phyloP scores from a whole-genome alignment of 37 sponge, comb jelly and placozoan species.

The Ephydatia muelleri region DNA sequence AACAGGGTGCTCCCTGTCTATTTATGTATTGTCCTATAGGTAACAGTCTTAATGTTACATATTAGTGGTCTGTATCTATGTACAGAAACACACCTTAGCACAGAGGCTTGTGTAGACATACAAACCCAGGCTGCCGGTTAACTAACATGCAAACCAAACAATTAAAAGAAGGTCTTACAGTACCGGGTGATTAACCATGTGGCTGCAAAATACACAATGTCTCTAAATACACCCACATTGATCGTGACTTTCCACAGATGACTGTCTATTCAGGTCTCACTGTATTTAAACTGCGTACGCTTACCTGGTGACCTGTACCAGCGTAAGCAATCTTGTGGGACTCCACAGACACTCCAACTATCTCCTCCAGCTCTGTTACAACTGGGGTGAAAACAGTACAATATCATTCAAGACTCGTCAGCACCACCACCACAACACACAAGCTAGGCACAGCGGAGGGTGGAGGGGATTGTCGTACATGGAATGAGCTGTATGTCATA shows the following conservation, averaged over 20 bases:
- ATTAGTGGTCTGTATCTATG: neutral
- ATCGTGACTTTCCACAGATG: neutral
- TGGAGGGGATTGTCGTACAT: too few species aligned
- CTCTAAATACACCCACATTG: too few species aligned
- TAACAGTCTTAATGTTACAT: neutral
- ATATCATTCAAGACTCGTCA: neutral
- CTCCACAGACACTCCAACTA: slow-evolving; percentile 49
- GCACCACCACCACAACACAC: slow-evolving; percentile 7
- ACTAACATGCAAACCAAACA: too few species aligned
- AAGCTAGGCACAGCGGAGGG: too few species aligned
- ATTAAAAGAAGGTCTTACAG: neutral
- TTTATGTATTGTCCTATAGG: neutral
- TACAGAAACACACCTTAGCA: neutral
- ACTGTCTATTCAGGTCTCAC: too few species aligned
- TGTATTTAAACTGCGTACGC: neutral
- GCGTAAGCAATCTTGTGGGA: slow-evolving; percentile 15
- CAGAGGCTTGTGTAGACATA: too few species aligned
- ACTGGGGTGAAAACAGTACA: slow-evolving; percentile 6
- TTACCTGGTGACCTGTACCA: slow-evolving; percentile 43
- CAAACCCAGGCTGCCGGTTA: too few species aligned
- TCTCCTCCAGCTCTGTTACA: slow-evolving; percentile 50
- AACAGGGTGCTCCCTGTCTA: too few species aligned
- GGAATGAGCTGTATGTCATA: too few species aligned
- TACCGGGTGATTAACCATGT: too few species aligned
- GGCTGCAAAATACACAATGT: too few species aligned